Base-by-base conservation (phyloP, 2,113 vertebrate genomes). In the Mungos mungo region DNA sequence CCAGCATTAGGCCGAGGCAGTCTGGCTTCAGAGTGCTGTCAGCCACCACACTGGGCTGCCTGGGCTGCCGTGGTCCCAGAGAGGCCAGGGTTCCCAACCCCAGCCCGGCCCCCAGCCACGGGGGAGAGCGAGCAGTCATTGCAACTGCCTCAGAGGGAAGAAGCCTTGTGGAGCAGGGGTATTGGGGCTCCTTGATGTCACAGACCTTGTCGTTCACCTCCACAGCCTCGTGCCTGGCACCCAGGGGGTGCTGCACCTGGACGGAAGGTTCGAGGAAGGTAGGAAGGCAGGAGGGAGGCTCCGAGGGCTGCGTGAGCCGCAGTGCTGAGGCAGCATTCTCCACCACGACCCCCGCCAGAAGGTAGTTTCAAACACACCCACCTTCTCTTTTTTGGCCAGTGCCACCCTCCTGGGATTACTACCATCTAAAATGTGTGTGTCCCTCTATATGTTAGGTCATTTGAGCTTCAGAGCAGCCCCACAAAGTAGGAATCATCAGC, bases 251-350 rank as follows among this genome's bases (percentile, higher is more conserved):
- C 57, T 16, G 31, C 33, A 41, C 35, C 52, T 31, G 3, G 52
- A 38, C 50, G 91, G 54, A 81, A 69, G 45, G 7, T 60, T 65
- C n/a, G 1, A 76, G 69, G 47, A 91, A 79, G 19, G 21, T 23
- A 18, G 47, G 82, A 90, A 31, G 27, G 47, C 9, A 14, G 27
- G 45, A 81, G 35, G 12, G 45, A 65, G 29, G 92, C 19, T 9
- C 2, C 11, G 4, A n/a, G 15, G 47, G n/a, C 52, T 47, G 27
- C 3, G 0, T 3, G 41, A 93, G 31, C 12, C 47, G 29, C 0
- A 0, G 5, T 0, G 7, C 68, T 10, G 50, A 66, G 52, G 31
- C 2, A n/a, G 85, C 14, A 9, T 8, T 50, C 31, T 50, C 54
- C 33, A 14, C 23, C 6, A 14, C 35, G 14, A 41, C 1, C 50